Evolutionary conservation across 2,888 invertebrate species (phyloP).

Genomic region (Patella caerulea): DNA sequence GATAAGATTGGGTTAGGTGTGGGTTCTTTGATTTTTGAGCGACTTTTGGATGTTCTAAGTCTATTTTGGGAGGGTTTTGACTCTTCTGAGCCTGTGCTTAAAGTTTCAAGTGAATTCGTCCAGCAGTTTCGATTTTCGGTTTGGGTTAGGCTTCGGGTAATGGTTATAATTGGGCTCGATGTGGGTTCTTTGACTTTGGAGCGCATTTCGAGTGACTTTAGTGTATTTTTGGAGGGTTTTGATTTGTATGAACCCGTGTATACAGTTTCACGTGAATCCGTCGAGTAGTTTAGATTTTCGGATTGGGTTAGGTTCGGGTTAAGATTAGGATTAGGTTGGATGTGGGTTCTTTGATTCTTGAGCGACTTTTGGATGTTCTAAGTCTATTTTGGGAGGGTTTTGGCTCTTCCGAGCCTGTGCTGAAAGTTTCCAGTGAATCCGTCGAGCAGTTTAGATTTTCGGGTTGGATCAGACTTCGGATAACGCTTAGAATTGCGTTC

Average conservation of each 20-base stretch:
- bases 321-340: background rate
- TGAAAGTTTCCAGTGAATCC: background rate
- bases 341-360: background rate
- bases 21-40: background rate
- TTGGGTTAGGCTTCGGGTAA: background rate
- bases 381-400: background rate
- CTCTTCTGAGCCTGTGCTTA: too few relatives aligned
- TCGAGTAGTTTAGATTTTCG: background rate
- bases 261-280: background rate
- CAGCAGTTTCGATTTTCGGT: background rate
- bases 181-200: background rate
- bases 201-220: background rate
- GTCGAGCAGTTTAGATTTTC: background rate
- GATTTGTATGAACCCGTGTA: background rate
- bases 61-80: too few relatives aligned
- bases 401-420: background rate
- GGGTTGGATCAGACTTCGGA: background rate
- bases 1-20: background rate
- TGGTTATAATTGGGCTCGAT: background rate
- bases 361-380: background rate
- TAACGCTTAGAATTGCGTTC: too few relatives aligned
- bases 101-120: background rate
- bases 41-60: background rate
- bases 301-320: background rate
- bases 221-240: background rate